These are phyloP conservation scores for Agelas oroides DNA, from an alignment of 37 sponge, comb jelly and placozoan species.

Conservation along the genomic window DNA sequence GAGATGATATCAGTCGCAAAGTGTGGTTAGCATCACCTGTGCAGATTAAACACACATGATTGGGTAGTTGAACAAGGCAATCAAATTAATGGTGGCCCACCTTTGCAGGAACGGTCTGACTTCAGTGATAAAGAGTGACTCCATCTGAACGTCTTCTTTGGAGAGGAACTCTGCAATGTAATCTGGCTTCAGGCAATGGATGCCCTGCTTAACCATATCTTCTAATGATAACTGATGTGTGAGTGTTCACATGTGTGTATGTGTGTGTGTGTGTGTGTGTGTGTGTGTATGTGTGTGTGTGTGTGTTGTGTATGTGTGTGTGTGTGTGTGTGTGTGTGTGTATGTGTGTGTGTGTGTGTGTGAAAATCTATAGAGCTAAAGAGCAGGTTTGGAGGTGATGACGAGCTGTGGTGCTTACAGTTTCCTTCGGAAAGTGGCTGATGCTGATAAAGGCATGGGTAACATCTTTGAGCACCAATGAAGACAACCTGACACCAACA, in stretches of 20 bases:
- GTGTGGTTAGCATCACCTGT: no score
- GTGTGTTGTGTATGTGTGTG: no score
- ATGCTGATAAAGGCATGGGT: conserved; percentile 69
- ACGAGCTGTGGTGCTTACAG: conserved; percentile 16
- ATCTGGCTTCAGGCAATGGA: conserved; percentile 86
- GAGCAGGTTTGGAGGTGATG: no score
- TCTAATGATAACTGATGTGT: conserved; percentile 42
- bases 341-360: no score
- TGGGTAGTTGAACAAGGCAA: no score
- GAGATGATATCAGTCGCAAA: no score
- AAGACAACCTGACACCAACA: not conserved
- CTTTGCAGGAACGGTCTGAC: not conserved
- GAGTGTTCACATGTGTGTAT: not conserved
- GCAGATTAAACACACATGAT: no score
- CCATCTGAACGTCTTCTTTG: conserved; percentile 24
- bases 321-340: conserved; percentile 7
- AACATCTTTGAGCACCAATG: conserved; percentile 3
- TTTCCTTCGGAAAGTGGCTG: conserved; percentile 32
- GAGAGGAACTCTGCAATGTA: conserved; percentile 92
- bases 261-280: conserved; percentile 1
- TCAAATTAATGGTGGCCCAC: no score
- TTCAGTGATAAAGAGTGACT: not conserved
- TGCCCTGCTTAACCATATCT: conserved; percentile 62
- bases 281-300: no score
- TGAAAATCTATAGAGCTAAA: no score